phyloP scores from a whole-genome alignment of 2,113 vertebrate genomes.

The Myiozetetes cayanensis region DNA sequence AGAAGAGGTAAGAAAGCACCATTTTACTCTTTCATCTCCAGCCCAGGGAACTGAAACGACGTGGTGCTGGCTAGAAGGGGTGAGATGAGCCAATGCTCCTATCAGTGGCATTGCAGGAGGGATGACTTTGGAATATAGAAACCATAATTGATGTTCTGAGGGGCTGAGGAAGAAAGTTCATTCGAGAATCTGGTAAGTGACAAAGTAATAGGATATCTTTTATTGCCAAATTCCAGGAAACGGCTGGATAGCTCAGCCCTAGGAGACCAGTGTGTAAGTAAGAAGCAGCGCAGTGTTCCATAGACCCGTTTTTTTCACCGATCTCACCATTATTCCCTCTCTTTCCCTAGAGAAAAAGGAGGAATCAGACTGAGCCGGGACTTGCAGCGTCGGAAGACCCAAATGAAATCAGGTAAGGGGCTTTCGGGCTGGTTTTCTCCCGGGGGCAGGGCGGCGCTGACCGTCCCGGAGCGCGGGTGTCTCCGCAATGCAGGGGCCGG shows the following conservation, averaged over 20 bases:
- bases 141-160: not conserved
- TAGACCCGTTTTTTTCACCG: not conserved
- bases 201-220: not conserved
- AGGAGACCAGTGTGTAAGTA: fast-evolving
- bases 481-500: conserved; percentile 27
- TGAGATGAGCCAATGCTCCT: not conserved
- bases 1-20: not conserved
- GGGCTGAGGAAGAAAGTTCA: not conserved
- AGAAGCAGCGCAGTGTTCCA: not conserved
- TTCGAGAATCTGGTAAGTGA: not conserved
- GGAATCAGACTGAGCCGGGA: not conserved
- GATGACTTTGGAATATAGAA: not conserved
- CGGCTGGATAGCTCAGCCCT: not conserved
- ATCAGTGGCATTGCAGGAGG: fast-evolving
- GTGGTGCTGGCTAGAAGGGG: not conserved
- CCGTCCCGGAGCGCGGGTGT: not conserved
- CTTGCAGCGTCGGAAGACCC: not conserved
- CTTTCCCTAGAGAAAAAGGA: not conserved
- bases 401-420: not conserved
- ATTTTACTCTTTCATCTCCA: not conserved
- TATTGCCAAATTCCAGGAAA: not conserved
- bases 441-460: not conserved
- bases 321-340: not conserved
- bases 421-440: not conserved
- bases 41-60: not conserved